phyloP scores from a whole-genome alignment of 2,797 vertebrate genomes.

The Channallabes apus region DNA sequence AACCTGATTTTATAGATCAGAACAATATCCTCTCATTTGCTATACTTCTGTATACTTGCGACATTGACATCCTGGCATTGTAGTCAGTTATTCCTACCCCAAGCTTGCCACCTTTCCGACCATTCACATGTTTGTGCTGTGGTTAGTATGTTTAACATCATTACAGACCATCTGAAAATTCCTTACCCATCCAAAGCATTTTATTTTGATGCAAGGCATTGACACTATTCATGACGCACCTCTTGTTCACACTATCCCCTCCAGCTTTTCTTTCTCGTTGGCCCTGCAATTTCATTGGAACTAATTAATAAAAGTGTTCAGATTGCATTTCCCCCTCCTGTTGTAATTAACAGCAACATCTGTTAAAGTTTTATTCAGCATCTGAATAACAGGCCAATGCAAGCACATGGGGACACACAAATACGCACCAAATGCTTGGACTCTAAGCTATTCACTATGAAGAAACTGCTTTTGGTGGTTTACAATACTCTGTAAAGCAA shows the following conservation, averaged over 20 bases:
- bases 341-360: slow-evolving; percentile 59
- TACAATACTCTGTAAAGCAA: not conserved
- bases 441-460: not conserved
- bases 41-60: not conserved
- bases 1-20: not conserved
- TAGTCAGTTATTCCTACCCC: not conserved
- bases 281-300: slow-evolving; percentile 54
- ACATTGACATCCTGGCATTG: not conserved
- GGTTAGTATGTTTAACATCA: slow-evolving; percentile 3
- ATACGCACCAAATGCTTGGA: slow-evolving; percentile 21
- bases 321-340: slow-evolving; percentile 54
- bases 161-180: slow-evolving; percentile 25
- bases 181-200: slow-evolving; percentile 34
- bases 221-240: slow-evolving; percentile 48
- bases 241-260: slow-evolving; percentile 48
- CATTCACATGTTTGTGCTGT: not conserved
- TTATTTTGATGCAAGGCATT: slow-evolving; percentile 52
- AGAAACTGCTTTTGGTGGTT: not conserved
- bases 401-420: slow-evolving; percentile 39
- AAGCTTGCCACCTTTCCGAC: not conserved
- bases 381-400: slow-evolving; percentile 45
- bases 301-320: slow-evolving; percentile 60
- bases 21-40: not conserved
- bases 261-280: slow-evolving; percentile 41
- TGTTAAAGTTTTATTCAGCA: slow-evolving; percentile 56